A percentile compares a stretch with the other conserved stretches of the same genome.
These are phyloP conservation scores for Pseudolaguvia tuberculata DNA, from an alignment of 2,113 vertebrate species.

Conservation along the genomic window DNA sequence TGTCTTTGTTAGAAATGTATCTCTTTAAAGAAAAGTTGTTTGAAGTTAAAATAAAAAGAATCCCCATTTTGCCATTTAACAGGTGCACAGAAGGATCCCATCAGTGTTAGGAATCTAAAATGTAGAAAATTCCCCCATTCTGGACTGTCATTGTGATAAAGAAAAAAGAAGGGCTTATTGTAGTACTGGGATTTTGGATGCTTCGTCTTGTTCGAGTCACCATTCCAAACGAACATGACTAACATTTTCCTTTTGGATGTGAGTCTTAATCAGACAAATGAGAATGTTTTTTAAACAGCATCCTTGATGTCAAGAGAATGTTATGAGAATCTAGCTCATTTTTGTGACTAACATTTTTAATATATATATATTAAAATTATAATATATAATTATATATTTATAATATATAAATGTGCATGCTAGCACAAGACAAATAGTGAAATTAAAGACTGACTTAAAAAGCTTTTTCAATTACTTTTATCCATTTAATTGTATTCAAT, in stretches of 20 bases:
- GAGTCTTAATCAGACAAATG: not conserved
- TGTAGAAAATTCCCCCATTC: slow-evolving; percentile 1
- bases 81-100: slow-evolving; percentile 10
- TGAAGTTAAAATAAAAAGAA: not conserved
- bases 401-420: no score
- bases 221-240: slow-evolving; percentile 1
- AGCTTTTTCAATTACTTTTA: not conserved
- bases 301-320: not conserved
- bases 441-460: not conserved
- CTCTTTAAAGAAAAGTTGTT: not conserved
- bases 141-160: not conserved
- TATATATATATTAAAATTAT: no score
- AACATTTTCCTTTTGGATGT: slow-evolving; percentile 25
- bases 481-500: not conserved
- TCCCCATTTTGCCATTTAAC: not conserved
- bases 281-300: not conserved
- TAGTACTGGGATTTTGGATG: slow-evolving; percentile 14
- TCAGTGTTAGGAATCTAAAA: not conserved
- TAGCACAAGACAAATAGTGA: not conserved
- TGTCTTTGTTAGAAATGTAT: not conserved
- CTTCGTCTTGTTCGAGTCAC: not conserved
- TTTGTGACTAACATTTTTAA: no score
- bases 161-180: not conserved
- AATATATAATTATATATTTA: no score
- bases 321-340: not conserved